Conservation (phyloP, 2,888 invertebrate genomes). For the Eurytoma californica region DNA sequence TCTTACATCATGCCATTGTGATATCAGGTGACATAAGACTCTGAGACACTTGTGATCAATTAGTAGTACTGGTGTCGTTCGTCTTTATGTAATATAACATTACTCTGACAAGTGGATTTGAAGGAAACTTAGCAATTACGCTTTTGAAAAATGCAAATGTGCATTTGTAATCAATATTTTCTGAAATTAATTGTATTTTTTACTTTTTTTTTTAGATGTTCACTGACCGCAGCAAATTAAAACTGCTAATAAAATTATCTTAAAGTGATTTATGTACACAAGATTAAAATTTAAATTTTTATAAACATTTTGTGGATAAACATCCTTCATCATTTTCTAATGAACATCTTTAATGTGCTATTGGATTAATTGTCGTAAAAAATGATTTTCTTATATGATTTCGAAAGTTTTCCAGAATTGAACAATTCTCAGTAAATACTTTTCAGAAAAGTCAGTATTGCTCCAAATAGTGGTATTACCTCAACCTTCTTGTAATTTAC, state of each 20-base stretch:
- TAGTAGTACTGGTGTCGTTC: conserved; percentile 31
- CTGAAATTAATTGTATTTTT: no score
- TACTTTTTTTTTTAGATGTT: no score
- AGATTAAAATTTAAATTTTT: no score
- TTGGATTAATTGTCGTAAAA: neutral
- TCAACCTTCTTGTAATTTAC: conserved; percentile 17
- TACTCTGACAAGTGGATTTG: conserved; percentile 31
- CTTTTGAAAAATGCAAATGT: no score
- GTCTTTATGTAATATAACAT: conserved; percentile 34
- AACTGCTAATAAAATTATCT: neutral
- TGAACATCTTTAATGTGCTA: no score
- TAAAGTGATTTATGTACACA: neutral
- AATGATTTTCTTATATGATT: neutral
- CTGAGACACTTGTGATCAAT: conserved; percentile 45
- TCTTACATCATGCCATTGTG: conserved; percentile 39
- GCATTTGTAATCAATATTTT: no score
- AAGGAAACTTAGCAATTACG: conserved; percentile 13
- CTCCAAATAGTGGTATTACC: conserved; percentile 28
- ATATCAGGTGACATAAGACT: conserved; percentile 48
- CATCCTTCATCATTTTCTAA: no score
- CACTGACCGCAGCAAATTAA: neutral
- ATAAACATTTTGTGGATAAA: no score
- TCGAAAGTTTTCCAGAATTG: conserved; percentile 15
- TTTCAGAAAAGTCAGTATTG: conserved; percentile 34
- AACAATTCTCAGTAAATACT: neutral